A percentile compares a stretch with the other conserved stretches of the same genome.
Evolutionary conservation across 2,888 invertebrate species (phyloP).

Genomic region (Cyclophora punctaria): DNA sequence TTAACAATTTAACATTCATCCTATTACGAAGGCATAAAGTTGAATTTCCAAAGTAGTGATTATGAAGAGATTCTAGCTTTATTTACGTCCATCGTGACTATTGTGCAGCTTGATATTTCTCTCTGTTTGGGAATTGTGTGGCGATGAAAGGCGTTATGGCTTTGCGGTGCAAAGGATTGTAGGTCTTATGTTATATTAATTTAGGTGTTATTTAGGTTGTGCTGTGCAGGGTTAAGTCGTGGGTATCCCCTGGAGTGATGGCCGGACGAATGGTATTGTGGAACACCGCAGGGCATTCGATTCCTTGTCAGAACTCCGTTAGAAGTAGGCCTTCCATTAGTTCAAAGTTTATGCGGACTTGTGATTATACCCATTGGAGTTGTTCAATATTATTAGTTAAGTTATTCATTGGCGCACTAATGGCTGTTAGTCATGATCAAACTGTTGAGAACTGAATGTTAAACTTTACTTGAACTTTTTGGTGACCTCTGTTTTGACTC

Average conservation of each 20-base stretch:
- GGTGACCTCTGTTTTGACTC: too few species aligned
- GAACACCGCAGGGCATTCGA: conserved; percentile 41
- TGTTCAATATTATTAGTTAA: not conserved
- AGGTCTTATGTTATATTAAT: conserved; percentile 4
- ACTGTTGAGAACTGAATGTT: not conserved
- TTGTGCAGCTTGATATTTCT: conserved; percentile 49
- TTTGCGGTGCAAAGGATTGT: conserved; percentile 2
- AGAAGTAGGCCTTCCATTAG: conserved; percentile 14
- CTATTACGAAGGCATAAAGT: conserved; percentile 19
- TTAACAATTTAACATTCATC: conserved; percentile 9
- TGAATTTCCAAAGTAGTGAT: conserved; percentile 22
- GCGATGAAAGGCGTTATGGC: conserved; percentile 47
- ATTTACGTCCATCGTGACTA: conserved; percentile 71
- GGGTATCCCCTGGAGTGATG: conserved; percentile 28
- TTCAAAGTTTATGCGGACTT: conserved; percentile 12
- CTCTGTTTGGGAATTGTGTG: conserved; percentile 45
- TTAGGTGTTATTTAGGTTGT: not conserved
- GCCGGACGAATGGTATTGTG: conserved; percentile 42
- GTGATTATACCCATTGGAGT: conserved; percentile 5
- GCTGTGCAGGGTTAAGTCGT: conserved; percentile 25
- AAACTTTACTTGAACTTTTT: not conserved
- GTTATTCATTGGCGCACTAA: too few species aligned
- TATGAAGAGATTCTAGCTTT: conserved; percentile 44
- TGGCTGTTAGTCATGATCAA: too few species aligned
- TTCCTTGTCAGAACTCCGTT: conserved; percentile 38